Evolutionary conservation across 2,888 invertebrate species (phyloP).

Genomic region (Ornithoptera alexandrae): DNA sequence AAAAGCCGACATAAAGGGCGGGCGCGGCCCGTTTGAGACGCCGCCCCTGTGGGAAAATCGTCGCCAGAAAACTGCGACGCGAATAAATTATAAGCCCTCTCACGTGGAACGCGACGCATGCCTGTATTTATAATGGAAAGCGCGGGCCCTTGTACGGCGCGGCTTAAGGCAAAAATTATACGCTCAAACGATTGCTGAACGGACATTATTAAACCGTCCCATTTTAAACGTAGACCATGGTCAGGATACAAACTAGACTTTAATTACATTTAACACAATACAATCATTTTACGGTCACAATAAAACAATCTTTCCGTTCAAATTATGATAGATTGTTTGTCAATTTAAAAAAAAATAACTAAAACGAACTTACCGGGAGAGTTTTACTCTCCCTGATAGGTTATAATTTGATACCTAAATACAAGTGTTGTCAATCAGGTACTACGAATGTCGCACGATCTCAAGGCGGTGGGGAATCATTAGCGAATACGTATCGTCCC

Average conservation of each 20-base stretch:
- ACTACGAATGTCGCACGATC: slow-evolving; percentile 51
- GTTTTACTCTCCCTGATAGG: neutral
- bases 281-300: too few species aligned
- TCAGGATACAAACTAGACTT: too few species aligned
- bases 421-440: slow-evolving; percentile 46
- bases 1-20: slow-evolving; percentile 71
- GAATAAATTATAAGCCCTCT: slow-evolving; percentile 78
- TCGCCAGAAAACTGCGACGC: slow-evolving; percentile 77
- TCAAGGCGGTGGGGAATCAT: slow-evolving; percentile 61
- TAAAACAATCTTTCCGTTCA: too few species aligned
- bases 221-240: neutral
- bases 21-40: slow-evolving; percentile 77
- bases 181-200: slow-evolving; percentile 3
- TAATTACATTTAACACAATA: too few species aligned
- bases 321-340: neutral
- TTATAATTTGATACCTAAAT: slow-evolving; percentile 11
- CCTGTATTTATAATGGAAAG: slow-evolving; percentile 49
- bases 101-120: slow-evolving; percentile 66
- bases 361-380: too few species aligned
- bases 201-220: neutral
- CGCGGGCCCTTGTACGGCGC: slow-evolving; percentile 40
- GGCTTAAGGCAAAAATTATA: slow-evolving; percentile 10
- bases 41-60: slow-evolving; percentile 79
- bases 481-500: slow-evolving; percentile 76
- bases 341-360: neutral